Base-by-base conservation (phyloP, 2,888 invertebrate genomes). In the Lasioglossum vierecki region DNA sequence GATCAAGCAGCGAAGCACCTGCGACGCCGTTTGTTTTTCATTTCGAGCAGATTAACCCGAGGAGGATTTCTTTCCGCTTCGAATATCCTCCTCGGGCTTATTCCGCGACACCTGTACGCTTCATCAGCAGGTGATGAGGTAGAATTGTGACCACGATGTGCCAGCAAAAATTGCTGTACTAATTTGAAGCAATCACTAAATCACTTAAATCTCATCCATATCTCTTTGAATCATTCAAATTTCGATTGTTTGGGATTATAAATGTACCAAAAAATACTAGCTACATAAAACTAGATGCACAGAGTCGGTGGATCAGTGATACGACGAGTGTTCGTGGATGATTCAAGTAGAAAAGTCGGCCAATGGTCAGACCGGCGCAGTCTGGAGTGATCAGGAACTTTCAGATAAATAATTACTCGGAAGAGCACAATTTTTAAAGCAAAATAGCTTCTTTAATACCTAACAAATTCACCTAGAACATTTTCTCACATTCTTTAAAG, bases 11-110 rank as follows among this genome's bases (percentile, higher is more conserved):
- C 39, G 26, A 49, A 41, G 30, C 26, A 41, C 9, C 49, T 41
- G 60, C 44, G 18, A 15, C 22, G 26, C 22, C 15, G 66, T 80
- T 76, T 76, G 22, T 30, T 80, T 70, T 76, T 70, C 53, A 70
- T 80, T 80, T 46, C 57, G 41, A 35, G 44, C 44, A 68, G 39
- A 30, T 46, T 49, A 76, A 76, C 39, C 76, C 30, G 30, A 39
- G 4, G 18, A n/a, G 3, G 41, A 30, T 15, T 44, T 26, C 75
- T 60, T n/a, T 57, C n/a, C 39, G 30, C 30, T 13, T 8, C n/a
- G 53, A 8, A 18, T 49, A n/a, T 22, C 35, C 30, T 9, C 15
- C 49, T 18, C 44, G 49, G 5, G 26, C 30, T 68, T 68, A 22
- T 3, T 39, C 35, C 22, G 1, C 1, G 22, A 60, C 60, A 60